Evolutionary conservation across 2,113 vertebrate genomes (phyloP).

Genomic region (Eleginops maclovinus): DNA sequence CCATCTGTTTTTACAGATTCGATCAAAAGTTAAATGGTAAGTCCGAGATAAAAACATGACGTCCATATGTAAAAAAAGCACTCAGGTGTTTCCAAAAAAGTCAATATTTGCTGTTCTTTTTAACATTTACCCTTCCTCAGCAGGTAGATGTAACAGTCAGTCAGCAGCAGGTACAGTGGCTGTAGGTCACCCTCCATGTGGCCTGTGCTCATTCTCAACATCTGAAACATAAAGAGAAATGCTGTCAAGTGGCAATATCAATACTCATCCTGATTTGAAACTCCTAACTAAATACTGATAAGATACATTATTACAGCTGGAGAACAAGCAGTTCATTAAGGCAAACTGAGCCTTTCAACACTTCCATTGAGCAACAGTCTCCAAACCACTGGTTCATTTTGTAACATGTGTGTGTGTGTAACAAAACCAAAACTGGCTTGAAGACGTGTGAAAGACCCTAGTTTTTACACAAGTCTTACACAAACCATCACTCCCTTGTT

Average conservation of each 20-base stretch:
- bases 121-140: conserved; percentile 91
- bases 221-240: conserved; percentile 78
- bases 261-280: not conserved
- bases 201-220: conserved; percentile 96
- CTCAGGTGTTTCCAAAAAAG: not conserved
- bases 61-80: not conserved
- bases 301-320: not conserved
- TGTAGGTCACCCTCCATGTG: conserved; percentile 98
- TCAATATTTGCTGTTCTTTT: not conserved
- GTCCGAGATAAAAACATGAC: no score
- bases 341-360: conserved; percentile 44
- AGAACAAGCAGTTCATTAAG: not conserved
- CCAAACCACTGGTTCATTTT: conserved; percentile 37
- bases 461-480: no score
- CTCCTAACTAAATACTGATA: not conserved
- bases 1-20: not conserved
- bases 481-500: no score
- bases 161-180: conserved; percentile 94
- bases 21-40: not conserved
- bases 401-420: not conserved
- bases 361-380: conserved; percentile 29
- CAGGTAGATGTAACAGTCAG: conserved; percentile 95
- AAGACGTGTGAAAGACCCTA: not conserved
- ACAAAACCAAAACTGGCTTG: not conserved
- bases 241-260: not conserved